Percentiles rank a stretch among this genome's conserved stretches.
Evolutionary conservation across 2,113 vertebrate species (phyloP).

Genomic region (Orientallactaga bullata): DNA sequence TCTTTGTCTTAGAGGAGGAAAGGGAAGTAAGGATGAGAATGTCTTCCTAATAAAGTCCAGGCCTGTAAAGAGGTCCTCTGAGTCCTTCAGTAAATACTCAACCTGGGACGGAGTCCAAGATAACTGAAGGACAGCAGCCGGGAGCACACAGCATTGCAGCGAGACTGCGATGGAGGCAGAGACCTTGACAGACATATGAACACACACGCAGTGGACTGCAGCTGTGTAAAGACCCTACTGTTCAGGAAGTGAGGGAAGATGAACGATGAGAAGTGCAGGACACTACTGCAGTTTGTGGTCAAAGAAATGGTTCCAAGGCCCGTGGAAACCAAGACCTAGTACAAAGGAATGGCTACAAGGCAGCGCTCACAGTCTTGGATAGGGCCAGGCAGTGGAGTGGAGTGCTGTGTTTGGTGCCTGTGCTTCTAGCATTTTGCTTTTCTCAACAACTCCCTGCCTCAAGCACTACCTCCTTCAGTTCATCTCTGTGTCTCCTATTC

Average conservation of each 20-base stretch:
- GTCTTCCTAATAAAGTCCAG: slow-evolving; percentile 55
- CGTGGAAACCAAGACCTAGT: neutral
- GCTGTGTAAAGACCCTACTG: slow-evolving; percentile 16
- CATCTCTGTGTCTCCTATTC: neutral
- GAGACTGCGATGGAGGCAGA: neutral
- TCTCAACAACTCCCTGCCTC: slow-evolving; percentile 5
- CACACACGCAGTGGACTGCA: neutral
- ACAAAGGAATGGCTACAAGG: neutral
- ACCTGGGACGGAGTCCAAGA: slow-evolving; percentile 70
- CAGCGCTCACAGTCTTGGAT: neutral
- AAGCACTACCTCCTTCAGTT: neutral
- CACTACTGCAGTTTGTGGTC: neutral
- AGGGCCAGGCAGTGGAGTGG: neutral
- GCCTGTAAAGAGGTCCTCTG: slow-evolving; percentile 75
- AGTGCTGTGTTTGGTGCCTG: neutral
- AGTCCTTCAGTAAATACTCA: slow-evolving; percentile 71
- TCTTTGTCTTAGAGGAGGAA: slow-evolving; percentile 48
- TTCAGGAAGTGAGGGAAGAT: slow-evolving; percentile 5
- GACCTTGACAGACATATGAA: slow-evolving; percentile 15
- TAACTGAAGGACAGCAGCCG: slow-evolving; percentile 23
- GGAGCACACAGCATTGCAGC: slow-evolving; percentile 29
- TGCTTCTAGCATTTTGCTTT: neutral
- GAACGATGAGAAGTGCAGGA: neutral
- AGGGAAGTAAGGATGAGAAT: slow-evolving; percentile 60
- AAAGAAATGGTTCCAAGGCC: neutral